Evolutionary conservation across 2,888 invertebrate species (phyloP), one percentile per base, ranked within the genome.

Genomic region (Pachydiplax longipennis): DNA sequence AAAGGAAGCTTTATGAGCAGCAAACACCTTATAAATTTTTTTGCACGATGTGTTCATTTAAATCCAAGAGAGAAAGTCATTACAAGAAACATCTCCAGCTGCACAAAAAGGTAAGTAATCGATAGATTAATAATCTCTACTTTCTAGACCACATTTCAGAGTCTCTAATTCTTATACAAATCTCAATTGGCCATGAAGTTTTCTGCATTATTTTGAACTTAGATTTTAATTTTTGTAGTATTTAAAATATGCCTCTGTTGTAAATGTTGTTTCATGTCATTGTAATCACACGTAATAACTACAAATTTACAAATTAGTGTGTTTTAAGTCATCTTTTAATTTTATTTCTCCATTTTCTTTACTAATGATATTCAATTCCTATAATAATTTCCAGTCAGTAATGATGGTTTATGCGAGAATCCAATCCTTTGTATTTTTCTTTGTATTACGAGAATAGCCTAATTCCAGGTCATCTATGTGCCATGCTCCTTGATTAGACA

Each of bases 31-130:
- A 93, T 91, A 94, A 94, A 91, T 94, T 93, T 92, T 94, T 93
- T 91, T 94, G 94, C 91, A 92, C 92, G 5, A 91, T 92, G n/a
- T 94, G 94, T 91, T 94, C 94, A 0, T 94, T 94, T 91, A 94
- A 94, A 92, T 93, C 94, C n/a, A 94, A 94, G 91, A 92, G 94
- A 58, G 93, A 93, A 91, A 94, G 94, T 92, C 94, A 94, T 91
- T 94, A 93, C 90, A 90, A 92, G 12, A 93, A 93, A 80, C 94
- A 94, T 92, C 92, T 93, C 91, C 92, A 92, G 58, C 92, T 94
- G 4, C 94, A 94, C 91, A 92, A 92, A 90, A 92, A 93, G 91
- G 92, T 93, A 92, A 92, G 87, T 92, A 92, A 40, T 8, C 44
- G 92, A 91, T n/a, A 3, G 0, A 25, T 25, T 5, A 73, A 5